Conservation (phyloP, 2,113 vertebrate genomes). For the Brachirus orientalis region DNA sequence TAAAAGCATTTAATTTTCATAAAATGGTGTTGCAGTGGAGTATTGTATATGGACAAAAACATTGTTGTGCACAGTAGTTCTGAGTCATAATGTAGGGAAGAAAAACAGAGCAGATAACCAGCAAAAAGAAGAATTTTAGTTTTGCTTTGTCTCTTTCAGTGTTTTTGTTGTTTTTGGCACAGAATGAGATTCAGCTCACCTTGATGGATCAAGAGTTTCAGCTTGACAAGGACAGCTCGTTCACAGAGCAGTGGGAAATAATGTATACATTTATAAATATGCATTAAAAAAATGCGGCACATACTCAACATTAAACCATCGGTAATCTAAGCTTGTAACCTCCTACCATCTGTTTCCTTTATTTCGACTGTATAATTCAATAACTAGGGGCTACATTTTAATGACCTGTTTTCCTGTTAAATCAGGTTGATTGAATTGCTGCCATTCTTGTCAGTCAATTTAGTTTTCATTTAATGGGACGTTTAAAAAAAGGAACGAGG, state of each 20-base stretch:
- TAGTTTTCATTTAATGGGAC: conserved; percentile 65
- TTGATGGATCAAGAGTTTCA: no score
- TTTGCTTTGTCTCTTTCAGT: no score
- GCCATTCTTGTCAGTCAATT: conserved; percentile 64
- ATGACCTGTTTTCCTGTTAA: conserved; percentile 62
- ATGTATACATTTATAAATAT: conserved; percentile 1
- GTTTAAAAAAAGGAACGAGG: conserved; percentile 65
- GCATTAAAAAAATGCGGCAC: neutral
- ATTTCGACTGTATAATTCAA: conserved; percentile 35
- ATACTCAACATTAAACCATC: conserved; percentile 3
- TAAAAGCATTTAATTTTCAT: conserved; percentile 45
- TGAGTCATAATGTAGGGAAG: conserved; percentile 49
- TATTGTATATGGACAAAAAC: conserved; percentile 17
- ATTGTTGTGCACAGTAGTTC: conserved; percentile 27
- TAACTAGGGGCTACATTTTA: conserved; percentile 51
- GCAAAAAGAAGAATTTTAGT: conserved; percentile 2
- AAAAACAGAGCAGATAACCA: no score
- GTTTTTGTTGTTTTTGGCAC: neutral
- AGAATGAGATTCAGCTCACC: no score
- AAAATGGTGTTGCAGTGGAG: conserved; percentile 27
- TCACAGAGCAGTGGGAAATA: conserved; percentile 4
- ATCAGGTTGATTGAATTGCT: conserved; percentile 68
- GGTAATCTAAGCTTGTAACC: neutral
- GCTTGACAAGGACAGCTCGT: conserved; percentile 27
- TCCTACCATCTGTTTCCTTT: conserved; percentile 14